These are phyloP conservation scores for Bruchidius siliquastri DNA, from an alignment of 2,888 invertebrate genomes.

Conservation along the genomic window DNA sequence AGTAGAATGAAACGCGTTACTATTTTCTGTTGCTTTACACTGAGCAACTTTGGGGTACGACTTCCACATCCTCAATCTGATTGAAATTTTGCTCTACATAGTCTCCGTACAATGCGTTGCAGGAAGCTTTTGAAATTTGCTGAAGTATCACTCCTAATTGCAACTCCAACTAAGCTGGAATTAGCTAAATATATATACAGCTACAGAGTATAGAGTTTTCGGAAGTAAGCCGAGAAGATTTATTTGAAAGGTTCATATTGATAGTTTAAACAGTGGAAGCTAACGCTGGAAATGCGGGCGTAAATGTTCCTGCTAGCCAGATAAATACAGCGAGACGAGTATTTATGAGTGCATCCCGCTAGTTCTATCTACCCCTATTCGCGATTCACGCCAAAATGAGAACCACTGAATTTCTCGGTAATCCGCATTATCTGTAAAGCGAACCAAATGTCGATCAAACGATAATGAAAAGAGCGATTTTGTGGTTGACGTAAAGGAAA, in stretches of 20 bases:
- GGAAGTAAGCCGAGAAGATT: background rate
- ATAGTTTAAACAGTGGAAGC: background rate
- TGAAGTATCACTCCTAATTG: background rate
- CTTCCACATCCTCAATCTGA: no score
- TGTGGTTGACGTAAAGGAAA: no score
- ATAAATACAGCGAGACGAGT: background rate
- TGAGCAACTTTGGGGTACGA: no score
- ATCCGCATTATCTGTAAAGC: background rate
- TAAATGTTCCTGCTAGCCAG: background rate
- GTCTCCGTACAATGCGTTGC: constrained; percentile 5
- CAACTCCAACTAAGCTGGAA: background rate
- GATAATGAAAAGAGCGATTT: no score
- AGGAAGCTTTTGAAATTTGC: constrained; percentile 2
- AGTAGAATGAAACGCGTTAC: no score
- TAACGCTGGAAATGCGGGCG: background rate
- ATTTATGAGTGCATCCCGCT: background rate
- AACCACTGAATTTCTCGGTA: background rate
- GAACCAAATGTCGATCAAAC: no score
- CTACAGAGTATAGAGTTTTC: background rate
- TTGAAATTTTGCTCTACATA: no score
- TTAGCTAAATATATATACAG: background rate
- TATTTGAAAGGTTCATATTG: background rate
- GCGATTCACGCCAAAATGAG: background rate
- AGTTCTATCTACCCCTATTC: background rate
- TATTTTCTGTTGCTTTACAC: no score